These are phyloP conservation scores for Rhinophrynus dorsalis DNA, from an alignment of 2,797 vertebrate genomes.

Conservation along the genomic window DNA sequence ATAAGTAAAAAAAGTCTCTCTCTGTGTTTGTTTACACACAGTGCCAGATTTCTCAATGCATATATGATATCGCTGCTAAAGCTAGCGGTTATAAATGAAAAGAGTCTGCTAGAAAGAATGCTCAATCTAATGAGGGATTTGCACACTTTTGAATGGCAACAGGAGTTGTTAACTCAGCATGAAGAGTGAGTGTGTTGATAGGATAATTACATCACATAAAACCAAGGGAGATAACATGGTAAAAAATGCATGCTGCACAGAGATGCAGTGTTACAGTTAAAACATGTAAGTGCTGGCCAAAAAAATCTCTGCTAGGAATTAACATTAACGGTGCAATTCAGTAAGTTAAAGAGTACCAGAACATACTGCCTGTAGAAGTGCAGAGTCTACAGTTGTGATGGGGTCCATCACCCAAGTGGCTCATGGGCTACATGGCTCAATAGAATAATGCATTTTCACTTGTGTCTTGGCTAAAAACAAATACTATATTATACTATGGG, in stretches of 20 bases:
- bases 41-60: background rate
- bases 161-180: conserved; percentile 18
- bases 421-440: too few relatives aligned
- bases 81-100: conserved; percentile 3
- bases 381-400: too few relatives aligned
- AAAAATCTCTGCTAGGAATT: too few relatives aligned
- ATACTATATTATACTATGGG: too few relatives aligned
- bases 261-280: too few relatives aligned
- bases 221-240: background rate
- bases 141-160: conserved; percentile 30
- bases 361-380: too few relatives aligned
- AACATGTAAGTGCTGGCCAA: too few relatives aligned
- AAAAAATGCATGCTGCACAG: background rate
- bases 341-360: too few relatives aligned
- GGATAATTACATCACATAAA: conserved; percentile 30
- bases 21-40: background rate
- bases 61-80: background rate
- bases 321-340: too few relatives aligned
- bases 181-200: background rate
- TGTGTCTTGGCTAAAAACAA: too few relatives aligned
- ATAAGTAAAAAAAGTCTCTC: background rate
- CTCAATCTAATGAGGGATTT: conserved; percentile 42
- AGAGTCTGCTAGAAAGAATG: background rate
- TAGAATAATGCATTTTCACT: too few relatives aligned
- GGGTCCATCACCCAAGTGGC: too few relatives aligned